These are phyloP conservation scores for Thinocorus orbignyianus DNA, from an alignment of 2,113 vertebrate species.

Conservation along the genomic window DNA sequence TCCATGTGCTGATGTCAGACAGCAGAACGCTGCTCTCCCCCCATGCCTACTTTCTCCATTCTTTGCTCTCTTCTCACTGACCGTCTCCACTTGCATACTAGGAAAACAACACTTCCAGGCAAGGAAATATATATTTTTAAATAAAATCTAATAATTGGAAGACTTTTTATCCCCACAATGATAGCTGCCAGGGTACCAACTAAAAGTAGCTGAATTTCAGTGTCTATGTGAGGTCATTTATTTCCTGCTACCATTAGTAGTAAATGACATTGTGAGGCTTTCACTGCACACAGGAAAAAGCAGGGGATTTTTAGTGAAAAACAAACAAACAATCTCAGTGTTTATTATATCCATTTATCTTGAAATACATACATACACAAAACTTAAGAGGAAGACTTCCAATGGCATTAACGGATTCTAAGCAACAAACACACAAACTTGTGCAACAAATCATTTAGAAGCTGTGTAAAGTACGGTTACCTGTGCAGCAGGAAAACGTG, in stretches of 20 bases:
- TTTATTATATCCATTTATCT: not conserved
- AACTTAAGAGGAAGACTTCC: not conserved
- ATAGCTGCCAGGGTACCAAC: not conserved
- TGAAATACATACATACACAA: not conserved
- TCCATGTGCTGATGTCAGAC: not conserved
- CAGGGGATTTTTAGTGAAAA: not conserved
- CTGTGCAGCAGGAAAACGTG: conserved; percentile 47
- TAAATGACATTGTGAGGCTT: not conserved
- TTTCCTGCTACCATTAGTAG: conserved; percentile 25
- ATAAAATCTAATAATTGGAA: not conserved
- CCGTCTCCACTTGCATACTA: not conserved
- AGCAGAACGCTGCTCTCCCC: not conserved
- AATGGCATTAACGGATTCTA: not conserved
- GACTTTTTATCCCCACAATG: not conserved
- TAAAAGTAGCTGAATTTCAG: not conserved
- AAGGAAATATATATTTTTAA: not conserved
- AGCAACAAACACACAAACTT: not conserved
- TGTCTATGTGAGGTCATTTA: not conserved
- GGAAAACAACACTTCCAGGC: not conserved
- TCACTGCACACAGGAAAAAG: not conserved
- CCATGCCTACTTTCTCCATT: not conserved
- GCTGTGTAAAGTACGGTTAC: not conserved
- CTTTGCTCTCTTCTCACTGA: not conserved
- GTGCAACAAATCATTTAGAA: not conserved
- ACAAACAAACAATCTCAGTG: not conserved